Evolutionary conservation across 2,797 vertebrate species (phyloP).

Genomic region (Molossus molossus): DNA sequence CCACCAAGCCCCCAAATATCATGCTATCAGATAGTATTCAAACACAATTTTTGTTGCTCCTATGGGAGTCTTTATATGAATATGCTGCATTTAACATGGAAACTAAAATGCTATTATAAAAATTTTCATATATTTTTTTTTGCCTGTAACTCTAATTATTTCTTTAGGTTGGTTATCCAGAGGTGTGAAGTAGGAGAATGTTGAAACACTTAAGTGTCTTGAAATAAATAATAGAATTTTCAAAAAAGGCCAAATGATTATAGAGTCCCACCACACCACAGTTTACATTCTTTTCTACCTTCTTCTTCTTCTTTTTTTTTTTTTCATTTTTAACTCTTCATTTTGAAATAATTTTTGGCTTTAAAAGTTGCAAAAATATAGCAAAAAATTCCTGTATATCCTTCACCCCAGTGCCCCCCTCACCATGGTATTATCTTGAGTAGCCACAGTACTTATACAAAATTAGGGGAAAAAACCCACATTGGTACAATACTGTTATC

Average conservation of each 20-base stretch:
- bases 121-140: neutral
- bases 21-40: neutral
- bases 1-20: neutral
- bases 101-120: neutral
- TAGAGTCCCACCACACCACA: neutral
- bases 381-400: neutral
- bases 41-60: neutral
- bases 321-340: slow-evolving; percentile 4
- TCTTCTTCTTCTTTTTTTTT: neutral
- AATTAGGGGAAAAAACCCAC: too few species aligned
- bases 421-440: neutral
- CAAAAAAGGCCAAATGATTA: neutral
- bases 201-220: neutral
- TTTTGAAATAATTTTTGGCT: neutral
- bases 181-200: neutral
- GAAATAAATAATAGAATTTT: neutral
- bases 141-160: neutral
- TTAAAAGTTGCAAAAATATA: slow-evolving; percentile 6
- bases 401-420: neutral
- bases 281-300: neutral
- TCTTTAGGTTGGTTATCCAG: neutral
- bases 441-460: neutral
- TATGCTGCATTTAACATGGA: neutral
- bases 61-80: neutral
- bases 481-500: neutral